Evolutionary conservation across 1,140 invertebrate species (phyloP).

Genomic region (Drosophila simulans): DNA sequence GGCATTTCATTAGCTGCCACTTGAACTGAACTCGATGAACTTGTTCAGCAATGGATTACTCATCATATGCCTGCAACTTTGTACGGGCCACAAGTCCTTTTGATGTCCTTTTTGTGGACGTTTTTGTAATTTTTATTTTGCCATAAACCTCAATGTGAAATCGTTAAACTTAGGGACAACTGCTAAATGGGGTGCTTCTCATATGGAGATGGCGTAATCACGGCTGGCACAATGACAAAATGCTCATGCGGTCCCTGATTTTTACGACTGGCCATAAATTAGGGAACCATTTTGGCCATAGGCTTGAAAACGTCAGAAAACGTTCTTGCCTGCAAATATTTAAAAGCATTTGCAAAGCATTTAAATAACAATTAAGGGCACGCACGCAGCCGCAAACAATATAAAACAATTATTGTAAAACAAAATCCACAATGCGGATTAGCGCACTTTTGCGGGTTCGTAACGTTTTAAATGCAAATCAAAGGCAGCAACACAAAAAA

Average conservation of each 20-base stretch:
- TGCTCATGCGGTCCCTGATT: slow-evolving; percentile 50
- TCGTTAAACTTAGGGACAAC: slow-evolving; percentile 59
- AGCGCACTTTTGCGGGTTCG: slow-evolving; percentile 48
- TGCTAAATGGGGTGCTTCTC: slow-evolving; percentile 20
- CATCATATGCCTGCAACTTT: slow-evolving; percentile 18
- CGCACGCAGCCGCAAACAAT: slow-evolving; percentile 23
- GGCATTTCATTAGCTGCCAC: neutral
- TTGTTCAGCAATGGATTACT: slow-evolving; percentile 1
- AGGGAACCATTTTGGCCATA: slow-evolving; percentile 58
- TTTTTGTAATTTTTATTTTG: slow-evolving; percentile 1
- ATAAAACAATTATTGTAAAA: slow-evolving; percentile 29
- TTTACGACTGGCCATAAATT: slow-evolving; percentile 70
- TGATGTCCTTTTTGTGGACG: neutral
- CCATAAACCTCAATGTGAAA: slow-evolving; percentile 65
- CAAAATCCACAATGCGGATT: slow-evolving; percentile 57
- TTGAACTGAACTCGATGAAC: neutral
- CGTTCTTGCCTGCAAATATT: slow-evolving; percentile 28
- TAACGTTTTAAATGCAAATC: slow-evolving; percentile 73
- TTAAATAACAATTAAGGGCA: slow-evolving; percentile 72
- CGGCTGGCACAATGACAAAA: slow-evolving; percentile 64
- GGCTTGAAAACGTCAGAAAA: slow-evolving; percentile 12
- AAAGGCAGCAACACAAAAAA: slow-evolving; percentile 15
- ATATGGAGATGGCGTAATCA: slow-evolving; percentile 63
- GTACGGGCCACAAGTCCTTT: slow-evolving; percentile 8
- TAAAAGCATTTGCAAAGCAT: slow-evolving; percentile 61